These are phyloP conservation scores for Gymnarchus niloticus DNA, from an alignment of 2,113 vertebrate genomes.

Conservation along the genomic window DNA sequence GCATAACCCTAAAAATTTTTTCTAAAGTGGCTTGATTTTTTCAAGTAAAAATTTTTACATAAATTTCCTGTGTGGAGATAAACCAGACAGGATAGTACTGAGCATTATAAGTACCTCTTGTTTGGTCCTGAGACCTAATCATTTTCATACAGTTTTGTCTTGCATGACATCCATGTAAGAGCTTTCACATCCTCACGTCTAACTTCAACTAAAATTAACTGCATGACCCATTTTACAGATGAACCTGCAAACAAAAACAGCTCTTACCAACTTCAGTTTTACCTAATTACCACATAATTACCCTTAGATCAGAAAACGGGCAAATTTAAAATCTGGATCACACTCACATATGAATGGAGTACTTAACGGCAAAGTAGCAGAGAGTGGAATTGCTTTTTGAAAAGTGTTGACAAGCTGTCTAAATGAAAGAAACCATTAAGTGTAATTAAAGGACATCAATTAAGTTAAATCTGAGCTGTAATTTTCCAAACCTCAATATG, in stretches of 20 bases:
- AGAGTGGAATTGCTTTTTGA: not conserved
- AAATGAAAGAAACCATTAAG: not conserved
- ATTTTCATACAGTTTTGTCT: too few species aligned
- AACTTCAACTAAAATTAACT: too few species aligned
- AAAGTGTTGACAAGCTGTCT: not conserved
- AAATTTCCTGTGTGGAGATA: too few species aligned
- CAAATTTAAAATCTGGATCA: not conserved
- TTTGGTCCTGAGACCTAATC: too few species aligned
- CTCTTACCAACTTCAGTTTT: not conserved
- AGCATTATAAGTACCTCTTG: too few species aligned
- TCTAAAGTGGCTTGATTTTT: too few species aligned
- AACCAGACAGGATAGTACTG: too few species aligned
- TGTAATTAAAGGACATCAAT: not conserved
- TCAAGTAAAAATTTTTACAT: too few species aligned
- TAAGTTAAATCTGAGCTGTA: constrained; percentile 9
- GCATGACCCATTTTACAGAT: too few species aligned
- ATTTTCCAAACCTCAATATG: constrained; percentile 1
- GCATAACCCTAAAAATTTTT: not conserved
- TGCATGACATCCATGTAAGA: too few species aligned
- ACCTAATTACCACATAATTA: not conserved
- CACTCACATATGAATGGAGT: not conserved
- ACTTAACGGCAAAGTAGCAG: not conserved
- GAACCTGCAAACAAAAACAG: not conserved
- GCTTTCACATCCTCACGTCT: too few species aligned
- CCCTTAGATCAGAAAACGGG: not conserved